These are phyloP conservation scores for Caenorhabditis zanzibari DNA, from an alignment of 2,888 invertebrate genomes.

Conservation along the genomic window DNA sequence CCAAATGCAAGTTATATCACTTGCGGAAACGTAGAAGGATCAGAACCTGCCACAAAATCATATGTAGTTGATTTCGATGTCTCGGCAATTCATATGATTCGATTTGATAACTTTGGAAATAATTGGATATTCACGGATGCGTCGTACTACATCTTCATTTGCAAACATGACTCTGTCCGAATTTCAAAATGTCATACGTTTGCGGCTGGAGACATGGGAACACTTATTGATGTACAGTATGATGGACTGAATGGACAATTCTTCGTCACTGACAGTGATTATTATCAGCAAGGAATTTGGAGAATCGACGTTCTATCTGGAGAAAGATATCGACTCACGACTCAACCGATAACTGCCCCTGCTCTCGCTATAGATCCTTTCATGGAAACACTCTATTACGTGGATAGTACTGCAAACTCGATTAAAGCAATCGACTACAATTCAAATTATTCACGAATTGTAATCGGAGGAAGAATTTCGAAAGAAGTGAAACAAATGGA, in stretches of 20 bases:
- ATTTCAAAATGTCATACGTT: conserved; percentile 44
- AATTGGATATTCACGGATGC: conserved; percentile 62
- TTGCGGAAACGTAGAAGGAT: conserved; percentile 46
- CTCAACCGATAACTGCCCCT: conserved; percentile 88
- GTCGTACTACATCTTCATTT: conserved; percentile 40
- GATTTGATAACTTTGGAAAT: conserved; percentile 44
- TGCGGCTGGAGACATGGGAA: conserved; percentile 31
- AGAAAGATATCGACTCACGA: conserved; percentile 87
- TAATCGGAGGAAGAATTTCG: conserved; percentile 34
- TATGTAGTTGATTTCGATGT: conserved; percentile 48
- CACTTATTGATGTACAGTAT: conserved; percentile 40
- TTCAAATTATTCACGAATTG: conserved; percentile 85
- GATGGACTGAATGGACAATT: conserved; percentile 85
- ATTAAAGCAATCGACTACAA: conserved; percentile 90
- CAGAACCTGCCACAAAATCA: conserved; percentile 26
- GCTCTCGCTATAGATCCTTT: conserved; percentile 87
- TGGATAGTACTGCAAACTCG: conserved; percentile 90
- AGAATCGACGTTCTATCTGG: conserved; percentile 88
- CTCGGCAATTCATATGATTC: conserved; percentile 37
- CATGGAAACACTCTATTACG: conserved; percentile 84
- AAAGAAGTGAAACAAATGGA: conserved; percentile 47
- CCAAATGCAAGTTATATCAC: conserved; percentile 38
- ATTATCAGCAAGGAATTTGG: conserved; percentile 87
- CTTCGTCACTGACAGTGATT: conserved; percentile 90
- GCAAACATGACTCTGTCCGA: conserved; percentile 34